Base-by-base conservation (phyloP, 2,888 invertebrate genomes). In the Paralinhomoeus sp. region DNA sequence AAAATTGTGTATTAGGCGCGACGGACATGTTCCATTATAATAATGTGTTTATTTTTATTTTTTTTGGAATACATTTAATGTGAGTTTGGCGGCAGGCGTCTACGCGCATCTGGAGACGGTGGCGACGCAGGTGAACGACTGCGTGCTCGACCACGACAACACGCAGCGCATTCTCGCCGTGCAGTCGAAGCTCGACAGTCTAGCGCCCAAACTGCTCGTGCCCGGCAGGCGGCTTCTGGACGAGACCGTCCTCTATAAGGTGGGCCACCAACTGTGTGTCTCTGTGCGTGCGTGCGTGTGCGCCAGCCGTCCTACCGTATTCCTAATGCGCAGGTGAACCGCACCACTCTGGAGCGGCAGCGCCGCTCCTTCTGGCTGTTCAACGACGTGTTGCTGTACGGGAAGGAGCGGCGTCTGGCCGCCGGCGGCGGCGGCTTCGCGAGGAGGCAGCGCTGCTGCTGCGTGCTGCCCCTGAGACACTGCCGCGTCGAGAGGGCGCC, bases 341-440 rank as follows among this genome's bases (percentile, higher is more conserved):
- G 15, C 31, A 31, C 15, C 9, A 31, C 9, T 15, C 12, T 22
- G 9, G 23, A 45, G 40, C 60, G 61, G 17, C 56, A 71, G 45
- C 72, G 71, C 52, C 64, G 76, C 9, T 75, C 76, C 57, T 74
- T 77, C 48, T 71, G 78, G 49, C 67, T 79, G 18, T 72, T 77
- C 64, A 76, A 72, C 18, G 80, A 80, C 56, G 74, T 76, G 53
- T 66, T 80, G 38, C 67, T 80, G 60, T 77, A 77, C 56, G 77
- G 76, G 55, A 78, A 77, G 64, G 67, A 72, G 1, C 65, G 69
- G 2, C 69, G n/a, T n/a, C n/a, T n/a, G n/a, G n/a, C n/a, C n/a
- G n/a, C n/a, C n/a, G n/a, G n/a, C n/a, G n/a, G n/a, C n/a, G n/a
- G n/a, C n/a, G n/a, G n/a, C n/a, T n/a, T n/a, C 15, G 13, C 13